These are phyloP conservation scores for Strix aluco DNA, from an alignment of 2,113 vertebrate genomes.

Conservation along the genomic window DNA sequence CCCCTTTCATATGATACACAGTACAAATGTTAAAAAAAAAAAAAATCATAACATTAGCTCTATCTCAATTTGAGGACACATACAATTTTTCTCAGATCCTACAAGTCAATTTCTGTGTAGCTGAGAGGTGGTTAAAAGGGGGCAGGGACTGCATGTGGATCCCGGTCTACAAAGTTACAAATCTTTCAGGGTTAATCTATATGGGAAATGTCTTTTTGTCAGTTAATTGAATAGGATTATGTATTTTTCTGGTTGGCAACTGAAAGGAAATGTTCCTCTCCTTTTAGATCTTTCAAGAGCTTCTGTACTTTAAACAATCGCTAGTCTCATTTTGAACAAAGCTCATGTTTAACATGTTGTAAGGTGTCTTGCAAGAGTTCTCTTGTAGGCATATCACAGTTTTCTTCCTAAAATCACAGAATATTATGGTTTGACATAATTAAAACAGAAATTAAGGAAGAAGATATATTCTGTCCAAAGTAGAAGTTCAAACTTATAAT, in stretches of 20 bases:
- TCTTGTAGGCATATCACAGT: background rate
- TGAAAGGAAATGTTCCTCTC: conserved; percentile 20
- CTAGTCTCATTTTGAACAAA: conserved; percentile 7
- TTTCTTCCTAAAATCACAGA: background rate
- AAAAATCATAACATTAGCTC: background rate
- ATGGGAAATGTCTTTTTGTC: conserved; percentile 17
- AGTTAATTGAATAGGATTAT: conserved; percentile 55
- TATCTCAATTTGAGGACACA: background rate
- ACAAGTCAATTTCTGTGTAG: background rate
- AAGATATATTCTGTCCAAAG: background rate
- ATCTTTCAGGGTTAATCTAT: conserved; percentile 9
- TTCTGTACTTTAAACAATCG: background rate
- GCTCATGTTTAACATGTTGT: background rate
- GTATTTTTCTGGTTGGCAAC: background rate
- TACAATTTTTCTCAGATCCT: background rate
- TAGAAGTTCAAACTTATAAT: background rate
- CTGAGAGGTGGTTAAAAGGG: background rate
- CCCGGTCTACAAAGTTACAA: background rate
- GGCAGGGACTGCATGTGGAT: background rate
- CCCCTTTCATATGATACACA: background rate
- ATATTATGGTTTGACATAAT: background rate
- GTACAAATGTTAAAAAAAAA: background rate
- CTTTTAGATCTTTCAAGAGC: conserved; percentile 36
- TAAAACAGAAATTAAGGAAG: background rate
- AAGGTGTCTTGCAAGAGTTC: conserved; percentile 12